These are phyloP conservation scores for Mixornis gularis DNA, from an alignment of 2,113 vertebrate species.

Conservation along the genomic window DNA sequence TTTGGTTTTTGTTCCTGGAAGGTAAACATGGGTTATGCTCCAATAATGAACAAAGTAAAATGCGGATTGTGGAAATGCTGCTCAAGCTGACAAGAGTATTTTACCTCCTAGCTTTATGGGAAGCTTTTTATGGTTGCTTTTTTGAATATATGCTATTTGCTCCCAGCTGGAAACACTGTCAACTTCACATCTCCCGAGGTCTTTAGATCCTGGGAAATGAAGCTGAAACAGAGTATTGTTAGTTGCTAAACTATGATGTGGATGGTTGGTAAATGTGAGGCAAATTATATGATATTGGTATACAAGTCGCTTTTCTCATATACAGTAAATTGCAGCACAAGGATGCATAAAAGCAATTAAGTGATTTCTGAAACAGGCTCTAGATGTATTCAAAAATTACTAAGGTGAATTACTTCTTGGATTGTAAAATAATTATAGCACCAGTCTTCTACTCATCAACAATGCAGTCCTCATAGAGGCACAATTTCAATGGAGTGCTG, in stretches of 20 bases:
- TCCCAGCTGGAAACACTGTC: conserved; percentile 27
- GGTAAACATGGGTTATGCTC: not conserved
- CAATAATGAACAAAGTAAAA: not conserved
- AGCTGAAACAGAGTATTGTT: not conserved
- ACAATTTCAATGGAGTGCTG: conserved; percentile 28
- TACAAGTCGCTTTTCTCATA: conserved; percentile 39
- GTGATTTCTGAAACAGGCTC: conserved; percentile 34
- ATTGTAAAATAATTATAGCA: conserved; percentile 51
- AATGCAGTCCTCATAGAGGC: conserved; percentile 13
- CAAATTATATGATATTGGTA: conserved; percentile 17
- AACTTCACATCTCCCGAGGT: conserved; percentile 17
- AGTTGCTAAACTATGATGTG: not conserved
- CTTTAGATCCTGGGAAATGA: conserved; percentile 34
- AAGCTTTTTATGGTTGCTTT: not conserved
- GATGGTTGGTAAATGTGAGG: not conserved
- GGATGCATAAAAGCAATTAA: conserved; percentile 35
- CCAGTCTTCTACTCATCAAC: not conserved
- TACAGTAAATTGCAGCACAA: conserved; percentile 26
- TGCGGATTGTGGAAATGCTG: not conserved
- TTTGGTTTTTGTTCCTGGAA: not conserved
- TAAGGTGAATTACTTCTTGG: conserved; percentile 54
- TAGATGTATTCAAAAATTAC: conserved; percentile 54
- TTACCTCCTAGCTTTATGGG: not conserved
- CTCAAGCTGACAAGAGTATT: not conserved
- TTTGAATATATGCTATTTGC: not conserved